phyloP scores from a whole-genome alignment of 2,113 vertebrate genomes.

The Lycocorax pyrrhopterus region DNA sequence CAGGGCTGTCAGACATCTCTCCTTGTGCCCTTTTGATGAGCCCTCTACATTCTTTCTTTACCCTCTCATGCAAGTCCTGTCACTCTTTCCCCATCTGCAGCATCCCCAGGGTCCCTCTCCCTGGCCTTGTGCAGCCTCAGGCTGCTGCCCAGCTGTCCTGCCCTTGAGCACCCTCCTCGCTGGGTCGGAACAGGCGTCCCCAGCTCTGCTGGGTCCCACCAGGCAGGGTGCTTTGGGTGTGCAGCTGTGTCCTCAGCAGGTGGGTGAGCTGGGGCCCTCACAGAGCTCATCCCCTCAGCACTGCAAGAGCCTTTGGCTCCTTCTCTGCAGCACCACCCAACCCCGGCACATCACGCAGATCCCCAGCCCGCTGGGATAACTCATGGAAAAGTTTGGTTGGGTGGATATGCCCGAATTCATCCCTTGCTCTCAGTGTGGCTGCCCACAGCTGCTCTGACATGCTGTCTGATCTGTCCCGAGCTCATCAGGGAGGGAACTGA shows the following conservation, averaged over 20 bases:
- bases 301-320: not conserved
- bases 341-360: not conserved
- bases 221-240: not conserved
- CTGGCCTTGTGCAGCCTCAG: not conserved
- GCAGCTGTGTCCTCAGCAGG: not conserved
- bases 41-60: not conserved
- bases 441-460: not conserved
- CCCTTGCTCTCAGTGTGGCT: not conserved
- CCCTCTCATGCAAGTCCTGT: not conserved
- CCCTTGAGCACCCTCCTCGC: accelerated
- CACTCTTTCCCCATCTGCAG: not conserved
- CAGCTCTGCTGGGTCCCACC: not conserved
- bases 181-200: not conserved
- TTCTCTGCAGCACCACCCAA: not conserved
- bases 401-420: not conserved
- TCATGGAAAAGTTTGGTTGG: not conserved
- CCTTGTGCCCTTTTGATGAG: not conserved
- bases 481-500: not conserved
- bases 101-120: not conserved
- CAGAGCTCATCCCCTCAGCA: not conserved
- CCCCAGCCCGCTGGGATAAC: not conserved
- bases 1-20: not conserved
- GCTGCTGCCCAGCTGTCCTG: not conserved
- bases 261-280: not conserved
- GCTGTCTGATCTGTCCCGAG: not conserved